Percentiles rank a stretch among this genome's conserved stretches.
Evolutionary conservation across 2,888 invertebrate species (phyloP).

Genomic region (Acanthosepion pharaonis): DNA sequence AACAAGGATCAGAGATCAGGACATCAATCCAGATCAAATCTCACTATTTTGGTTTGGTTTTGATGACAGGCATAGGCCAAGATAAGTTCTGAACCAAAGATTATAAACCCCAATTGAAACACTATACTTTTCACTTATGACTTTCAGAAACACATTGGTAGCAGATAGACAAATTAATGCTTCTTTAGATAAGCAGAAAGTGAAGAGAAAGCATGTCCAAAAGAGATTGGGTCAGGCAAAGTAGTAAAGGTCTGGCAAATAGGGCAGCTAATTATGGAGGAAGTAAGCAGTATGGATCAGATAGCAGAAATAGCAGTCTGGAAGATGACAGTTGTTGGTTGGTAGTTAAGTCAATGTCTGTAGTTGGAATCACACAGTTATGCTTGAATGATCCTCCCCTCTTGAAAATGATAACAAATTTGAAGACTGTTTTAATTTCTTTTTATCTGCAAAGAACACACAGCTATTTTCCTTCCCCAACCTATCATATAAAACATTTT

Average conservation of each 20-base stretch:
- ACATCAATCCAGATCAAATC: neutral
- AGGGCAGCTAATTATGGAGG: neutral
- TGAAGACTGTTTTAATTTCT: constrained; percentile 8
- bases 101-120: neutral
- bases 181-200: neutral
- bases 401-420: constrained; percentile 33
- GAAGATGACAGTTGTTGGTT: neutral
- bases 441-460: neutral
- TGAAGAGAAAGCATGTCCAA: neutral
- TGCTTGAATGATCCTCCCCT: neutral
- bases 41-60: neutral
- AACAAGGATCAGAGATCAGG: neutral
- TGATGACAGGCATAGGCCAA: neutral
- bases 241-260: neutral
- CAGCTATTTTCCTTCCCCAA: neutral
- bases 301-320: neutral
- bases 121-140: neutral
- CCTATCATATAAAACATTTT: neutral
- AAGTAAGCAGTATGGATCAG: neutral
- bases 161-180: neutral
- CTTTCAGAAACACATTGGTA: neutral
- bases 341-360: neutral
- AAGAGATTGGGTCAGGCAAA: neutral
- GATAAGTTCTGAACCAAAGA: neutral
- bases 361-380: neutral